Conservation (phyloP, 1,140 invertebrate species). For the Gryon sp. region DNA sequence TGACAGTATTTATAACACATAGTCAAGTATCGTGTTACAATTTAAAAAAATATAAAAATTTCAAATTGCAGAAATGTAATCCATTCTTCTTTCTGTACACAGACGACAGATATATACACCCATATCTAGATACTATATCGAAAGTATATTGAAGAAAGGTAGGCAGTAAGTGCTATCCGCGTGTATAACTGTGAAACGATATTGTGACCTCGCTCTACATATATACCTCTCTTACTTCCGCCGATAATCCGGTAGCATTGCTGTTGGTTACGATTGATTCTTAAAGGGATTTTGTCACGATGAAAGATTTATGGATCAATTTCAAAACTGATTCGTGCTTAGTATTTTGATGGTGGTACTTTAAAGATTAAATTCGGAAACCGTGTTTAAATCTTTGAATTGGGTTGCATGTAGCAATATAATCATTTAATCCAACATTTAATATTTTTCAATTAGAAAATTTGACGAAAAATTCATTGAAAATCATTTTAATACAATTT, state of each 20-base stretch:
- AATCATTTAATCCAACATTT: no score
- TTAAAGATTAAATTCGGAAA: slow-evolving; percentile 13
- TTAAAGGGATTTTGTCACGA: slow-evolving; percentile 46
- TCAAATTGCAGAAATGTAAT: slow-evolving; percentile 29
- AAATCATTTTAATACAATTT: no score
- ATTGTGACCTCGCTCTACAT: slow-evolving; percentile 50
- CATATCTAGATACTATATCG: slow-evolving; percentile 39
- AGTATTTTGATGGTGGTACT: slow-evolving; percentile 17
- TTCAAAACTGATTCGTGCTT: slow-evolving; percentile 27
- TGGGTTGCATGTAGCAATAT: no score
- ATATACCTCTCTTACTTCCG: slow-evolving; percentile 27
- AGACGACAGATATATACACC: slow-evolving; percentile 31
- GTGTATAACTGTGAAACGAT: slow-evolving; percentile 45
- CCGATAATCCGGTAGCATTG: slow-evolving; percentile 36
- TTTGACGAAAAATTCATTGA: neutral
- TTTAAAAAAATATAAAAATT: slow-evolving; percentile 15
- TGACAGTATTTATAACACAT: no score
- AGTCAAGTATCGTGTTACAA: neutral
- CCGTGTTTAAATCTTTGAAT: slow-evolving; percentile 6
- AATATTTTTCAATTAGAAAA: neutral
- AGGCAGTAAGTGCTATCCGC: slow-evolving; percentile 26
- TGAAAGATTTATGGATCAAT: slow-evolving; percentile 47
- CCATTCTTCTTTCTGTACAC: slow-evolving; percentile 19
- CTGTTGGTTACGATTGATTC: slow-evolving; percentile 54
- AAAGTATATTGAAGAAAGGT: slow-evolving; percentile 44